Base-by-base conservation (phyloP, 2,797 vertebrate species). In the Ispidina lecontei region DNA sequence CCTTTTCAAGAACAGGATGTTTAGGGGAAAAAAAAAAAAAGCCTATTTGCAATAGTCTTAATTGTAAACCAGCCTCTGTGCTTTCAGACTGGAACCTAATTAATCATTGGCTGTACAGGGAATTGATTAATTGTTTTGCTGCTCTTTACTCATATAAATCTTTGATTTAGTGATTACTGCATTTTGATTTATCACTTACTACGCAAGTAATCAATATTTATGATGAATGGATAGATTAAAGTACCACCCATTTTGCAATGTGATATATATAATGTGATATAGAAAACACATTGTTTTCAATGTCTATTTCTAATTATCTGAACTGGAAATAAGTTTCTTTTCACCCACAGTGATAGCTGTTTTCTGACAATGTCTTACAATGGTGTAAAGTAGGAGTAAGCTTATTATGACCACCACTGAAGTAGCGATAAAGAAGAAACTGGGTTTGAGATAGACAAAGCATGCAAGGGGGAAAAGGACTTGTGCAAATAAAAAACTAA, bases 101-200 rank as follows among this genome's bases (percentile, higher is more conserved):
- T 98, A 98, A 98, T 98, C 98, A 98, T 84, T 92, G 96, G 97
- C 96, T 98, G 93, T 97, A 97, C 97, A 97, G 96, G 94, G 96
- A 98, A 97, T 97, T 97, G 97, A 98, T 98, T 96, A 98, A 98
- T 98, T 98, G 97, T 98, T 98, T 97, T 97, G 97, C 95, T 98
- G 97, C 97, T 99, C 98, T 98, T 98, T 98, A 98, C 98, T 98
- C 90, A 19, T 98, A 98, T 98, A 98, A 98, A 97, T 98, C 96
- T 98, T 98, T 98, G 98, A 98, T 98, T 98, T 98, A 98, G 97
- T 97, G 98, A 98, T 98, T 98, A 98, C 97, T 96, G 94, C 96
- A 95, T 97, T 97, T 98, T 98, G 98, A 98, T 98, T 98, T 98
- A 98, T 98, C 98, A 96, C 96, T 93, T 96, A 96, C 98, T 97